Evolutionary conservation across 2,888 invertebrate species (phyloP), one percentile per base, ranked within the genome.

Genomic region (Gari tellinella): DNA sequence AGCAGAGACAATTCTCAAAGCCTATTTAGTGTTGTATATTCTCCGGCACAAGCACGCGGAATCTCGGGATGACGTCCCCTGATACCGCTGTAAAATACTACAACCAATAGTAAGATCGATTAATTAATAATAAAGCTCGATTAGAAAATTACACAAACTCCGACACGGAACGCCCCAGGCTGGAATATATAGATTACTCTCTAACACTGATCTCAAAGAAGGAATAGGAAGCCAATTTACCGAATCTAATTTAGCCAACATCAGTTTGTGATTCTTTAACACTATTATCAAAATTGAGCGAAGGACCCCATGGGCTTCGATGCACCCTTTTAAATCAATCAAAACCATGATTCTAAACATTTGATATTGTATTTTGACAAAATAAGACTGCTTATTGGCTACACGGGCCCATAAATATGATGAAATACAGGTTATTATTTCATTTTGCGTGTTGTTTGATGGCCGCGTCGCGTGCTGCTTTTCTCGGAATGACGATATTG

Each of bases 261-360:
- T 62, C 65, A 46, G 49, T 72, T 63, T 62, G 72, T 72, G 57
- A 65, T 77, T 77, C 77, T 77, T 77, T 77, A 77, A 77, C 77
- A 72, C 77, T 77, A 72, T 77, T 77, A 77, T 77, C 65, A 72
- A 70, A 76, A 70, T 76, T 76, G 76, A 67, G 72, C 70, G 45
- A 25, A 52, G 38, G 17, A 53, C 60, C 72, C 66, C 31, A 1
- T 31, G 61, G 69, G 45, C n/a, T 55, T 45, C 25, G 55, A 46
- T 38, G 55, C 51, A 69, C 63, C 69, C 69, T 63, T 66, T 63
- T 56, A 69, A 69, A 75, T 75, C 75, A 75, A 75, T 75, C 69
- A 75, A 61, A 52, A 65, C 69, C 21, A 46, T 23, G 25, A 51
- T 62, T 62, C 61, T 55, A 66, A 69, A 49, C 58, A 62, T 53